Base-by-base conservation (phyloP, 2,113 vertebrate genomes). In the Calyptomena viridis region DNA sequence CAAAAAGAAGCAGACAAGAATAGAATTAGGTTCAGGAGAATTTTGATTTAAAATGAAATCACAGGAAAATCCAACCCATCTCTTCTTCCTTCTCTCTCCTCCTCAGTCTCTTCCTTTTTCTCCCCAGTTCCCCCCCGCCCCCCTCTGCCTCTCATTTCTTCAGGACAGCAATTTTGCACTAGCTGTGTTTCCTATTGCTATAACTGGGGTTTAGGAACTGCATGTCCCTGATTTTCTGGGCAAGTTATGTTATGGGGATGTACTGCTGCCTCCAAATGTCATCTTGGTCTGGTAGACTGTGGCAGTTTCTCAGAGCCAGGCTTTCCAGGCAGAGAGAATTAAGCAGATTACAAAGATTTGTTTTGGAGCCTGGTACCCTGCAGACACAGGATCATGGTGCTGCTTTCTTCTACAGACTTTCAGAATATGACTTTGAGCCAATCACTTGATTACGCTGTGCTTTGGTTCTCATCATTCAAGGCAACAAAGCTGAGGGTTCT, bases 161-260 rank as follows among this genome's bases (percentile, higher is more conserved):
- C 20, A 46, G 72, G 35, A 63, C 23, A 75, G 9, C 44, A 89
- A 11, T 27, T 28, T 42, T 64, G 14, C 37, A 13, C 14, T 9
- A 12, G 12, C 62, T 74, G n/a, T 64, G 14, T 60, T 30, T 73
- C 30, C 87, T 33, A 1, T 12, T 49, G n/a, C 60, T 74, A 0
- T 11, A 14, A 27, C 9, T 19, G 42, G n/a, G 17, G 2, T 83
- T 83, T 42, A 7, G 49, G 37, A 66, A 23, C 28, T 60, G 2
- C 1, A 12, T 31, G 40, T 83, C 31, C 17, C 49, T 49, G 63
- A 47, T 47, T 90, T 68, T 27, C 30, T n/a, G 33, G 22, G 37
- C 14, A 40, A 5, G 11, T 56, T 52, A 11, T 17, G 2, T 58
- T 58, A 20, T 12, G 0, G 0, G 3, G 17, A 17, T 37, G 37